Base-by-base conservation (phyloP, 1,140 invertebrate species). In the Asbolus verrucosus region DNA sequence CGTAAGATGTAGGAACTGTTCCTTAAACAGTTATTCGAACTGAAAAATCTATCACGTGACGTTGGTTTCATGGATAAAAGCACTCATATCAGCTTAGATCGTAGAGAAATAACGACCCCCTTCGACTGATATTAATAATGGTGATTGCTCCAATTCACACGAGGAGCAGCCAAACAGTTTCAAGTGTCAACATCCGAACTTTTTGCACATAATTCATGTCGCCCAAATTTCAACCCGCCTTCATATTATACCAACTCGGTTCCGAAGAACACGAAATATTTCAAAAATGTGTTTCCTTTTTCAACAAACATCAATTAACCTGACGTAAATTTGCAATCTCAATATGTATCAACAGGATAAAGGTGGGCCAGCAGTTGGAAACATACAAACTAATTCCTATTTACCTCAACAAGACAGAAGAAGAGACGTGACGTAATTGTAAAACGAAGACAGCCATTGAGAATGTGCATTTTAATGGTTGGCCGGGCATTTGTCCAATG, bases 181-280 rank as follows among this genome's bases (percentile, higher is more conserved):
- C 33, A 5, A 36, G 33, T 36, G 33, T 36, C 33, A 36, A n/a
- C 11, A 8, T 36, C 33, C n/a, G 33, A 36, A 4, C 33, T 36
- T 36, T 36, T 36, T 36, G 33, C 33, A 36, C 11, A 36, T n/a
- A n/a, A 36, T 2, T 36, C 33, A 36, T 36, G 11, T 36, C 33
- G 11, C 6, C 6, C 33, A 11, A 36, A 36, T n/a, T 36, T 36
- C 33, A n/a, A 2, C 33, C 11, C 5, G 33, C 5, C 33, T 6
- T 36, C 33, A 4, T 11, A 36, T 27, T 36, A 36, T 36, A 36
- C 6, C 33, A 36, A 6, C 33, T 36, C 33, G 5, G 33, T n/a
- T 36, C 11, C 11, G 5, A 36, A 27, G 33, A 36, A 36, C 33
- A n/a, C n/a, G n/a, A n/a, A n/a, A n/a, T n/a, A n/a, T 36, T 36